Base-by-base conservation (phyloP, 2,888 invertebrate species). In the Parnassius apollo region DNA sequence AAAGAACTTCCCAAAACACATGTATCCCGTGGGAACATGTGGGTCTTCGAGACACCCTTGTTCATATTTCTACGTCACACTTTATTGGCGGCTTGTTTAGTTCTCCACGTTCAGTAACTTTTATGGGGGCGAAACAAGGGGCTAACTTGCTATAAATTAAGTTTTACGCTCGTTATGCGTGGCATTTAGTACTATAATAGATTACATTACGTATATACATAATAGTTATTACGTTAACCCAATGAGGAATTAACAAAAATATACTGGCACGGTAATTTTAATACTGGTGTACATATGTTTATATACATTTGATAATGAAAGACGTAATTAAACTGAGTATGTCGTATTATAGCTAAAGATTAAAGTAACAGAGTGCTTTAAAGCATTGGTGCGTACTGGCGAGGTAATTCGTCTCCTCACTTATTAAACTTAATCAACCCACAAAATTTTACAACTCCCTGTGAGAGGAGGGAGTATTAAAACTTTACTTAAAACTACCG, bases 41-140 rank as follows among this genome's bases (percentile, higher is more conserved):
- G 7, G 11, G 25, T 56, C 59, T 51, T 48, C 42, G 57, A 45
- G 48, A 46, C 55, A 57, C 42, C 48, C 44, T 49, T 10, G 59
- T 62, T 64, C 67, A 64, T 66, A 65, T 62, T 67, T 66, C 66
- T 64, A 42, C 52, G 65, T 66, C 63, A 66, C 65, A 64, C 61
- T 61, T 64, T 61, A 68, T 67, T 69, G 59, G 63, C 62, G 60
- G 58, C 48, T 60, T 60, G 62, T 64, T 65, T 66, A 66, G 67
- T 65, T 65, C 58, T 64, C 65, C 61, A 50, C 56, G 63, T 57
- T 57, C 67, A 68, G 69, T 69, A 68, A 69, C 67, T 62, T 65
- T 64, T 60, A 58, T 55, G 59, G 55, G 65, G 61, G 61, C 65
- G 57, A 62, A 64, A 61, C 50, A 62, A 58, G 65, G 68, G 68